A percentile compares a stretch with the other conserved stretches of the same genome.
Conservation (phyloP, 2,888 invertebrate genomes). For the Phlogophora meticulosa region DNA sequence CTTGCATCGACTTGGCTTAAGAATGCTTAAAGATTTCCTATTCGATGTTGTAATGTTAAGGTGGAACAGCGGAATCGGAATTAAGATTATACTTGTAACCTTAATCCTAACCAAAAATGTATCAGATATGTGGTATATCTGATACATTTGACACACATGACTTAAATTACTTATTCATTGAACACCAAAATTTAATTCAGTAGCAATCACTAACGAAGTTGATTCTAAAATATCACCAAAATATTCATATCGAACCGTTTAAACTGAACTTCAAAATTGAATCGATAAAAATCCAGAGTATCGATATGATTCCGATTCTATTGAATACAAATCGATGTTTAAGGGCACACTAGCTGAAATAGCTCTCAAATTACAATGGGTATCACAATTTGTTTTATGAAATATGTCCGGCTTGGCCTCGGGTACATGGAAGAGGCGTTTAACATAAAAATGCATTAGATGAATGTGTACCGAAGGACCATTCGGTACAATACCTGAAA, state of each 20-base stretch:
- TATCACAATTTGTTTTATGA: conserved; percentile 81
- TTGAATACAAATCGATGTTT: conserved; percentile 62
- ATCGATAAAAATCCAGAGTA: conserved; percentile 56
- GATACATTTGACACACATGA: conserved; percentile 17
- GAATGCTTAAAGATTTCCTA: neutral
- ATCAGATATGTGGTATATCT: conserved; percentile 1
- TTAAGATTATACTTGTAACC: neutral
- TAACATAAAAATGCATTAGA: conserved; percentile 64
- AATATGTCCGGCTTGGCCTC: conserved; percentile 71
- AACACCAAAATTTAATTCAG: conserved; percentile 58
- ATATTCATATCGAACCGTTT: conserved; percentile 40
- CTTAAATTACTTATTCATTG: conserved; percentile 55
- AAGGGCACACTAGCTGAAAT: conserved; percentile 59
- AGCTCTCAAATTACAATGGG: conserved; percentile 82
- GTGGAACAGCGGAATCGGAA: neutral
- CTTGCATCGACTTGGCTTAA: neutral
- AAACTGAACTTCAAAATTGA: conserved; percentile 39
- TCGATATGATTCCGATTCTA: conserved; percentile 54
- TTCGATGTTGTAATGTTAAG: no score
- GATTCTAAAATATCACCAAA: conserved; percentile 58
- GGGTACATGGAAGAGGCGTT: conserved; percentile 81
- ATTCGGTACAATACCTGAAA: neutral
- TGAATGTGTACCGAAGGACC: conserved; percentile 18
- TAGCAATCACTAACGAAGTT: conserved; percentile 55
- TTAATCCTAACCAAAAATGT: conserved; percentile 22